Percentiles rank a stretch among this genome's conserved stretches.
phyloP scores from a whole-genome alignment of 2,113 vertebrate species.

The Lathamus discolor region DNA sequence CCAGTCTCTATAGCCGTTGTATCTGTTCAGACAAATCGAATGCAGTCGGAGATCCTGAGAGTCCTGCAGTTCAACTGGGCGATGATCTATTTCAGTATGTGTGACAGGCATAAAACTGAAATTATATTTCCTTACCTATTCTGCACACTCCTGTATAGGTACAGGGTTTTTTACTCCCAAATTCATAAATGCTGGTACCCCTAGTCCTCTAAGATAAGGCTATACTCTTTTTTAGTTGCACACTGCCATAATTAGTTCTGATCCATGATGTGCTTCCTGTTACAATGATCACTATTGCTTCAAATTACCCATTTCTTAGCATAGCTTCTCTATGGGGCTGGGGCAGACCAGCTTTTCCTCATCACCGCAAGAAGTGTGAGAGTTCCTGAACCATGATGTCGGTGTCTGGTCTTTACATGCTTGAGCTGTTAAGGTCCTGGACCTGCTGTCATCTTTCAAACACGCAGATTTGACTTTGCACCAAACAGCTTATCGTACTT shows the following conservation, averaged over 20 bases:
- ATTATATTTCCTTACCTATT: neutral
- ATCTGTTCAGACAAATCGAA: neutral
- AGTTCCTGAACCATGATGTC: neutral
- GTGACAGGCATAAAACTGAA: neutral
- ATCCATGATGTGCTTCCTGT: neutral
- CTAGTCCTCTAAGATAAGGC: neutral
- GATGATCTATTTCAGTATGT: neutral
- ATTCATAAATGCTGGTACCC: neutral
- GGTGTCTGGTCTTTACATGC: neutral
- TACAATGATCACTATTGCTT: neutral
- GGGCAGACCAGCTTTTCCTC: neutral
- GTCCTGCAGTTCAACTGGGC: neutral
- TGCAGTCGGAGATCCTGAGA: neutral
- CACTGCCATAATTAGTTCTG: neutral
- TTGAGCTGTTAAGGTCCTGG: neutral
- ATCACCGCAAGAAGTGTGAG: accelerated
- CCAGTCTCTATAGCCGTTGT: neutral
- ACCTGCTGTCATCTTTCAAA: neutral
- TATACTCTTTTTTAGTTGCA: neutral
- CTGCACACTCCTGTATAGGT: neutral
- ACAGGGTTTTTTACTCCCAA: neutral
- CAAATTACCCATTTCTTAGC: neutral
- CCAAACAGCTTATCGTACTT: neutral
- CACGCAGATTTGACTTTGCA: neutral
- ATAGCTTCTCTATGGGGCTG: neutral